These are phyloP conservation scores for Chlamydotis undulata DNA, from an alignment of 2,113 vertebrate genomes.

Conservation along the genomic window DNA sequence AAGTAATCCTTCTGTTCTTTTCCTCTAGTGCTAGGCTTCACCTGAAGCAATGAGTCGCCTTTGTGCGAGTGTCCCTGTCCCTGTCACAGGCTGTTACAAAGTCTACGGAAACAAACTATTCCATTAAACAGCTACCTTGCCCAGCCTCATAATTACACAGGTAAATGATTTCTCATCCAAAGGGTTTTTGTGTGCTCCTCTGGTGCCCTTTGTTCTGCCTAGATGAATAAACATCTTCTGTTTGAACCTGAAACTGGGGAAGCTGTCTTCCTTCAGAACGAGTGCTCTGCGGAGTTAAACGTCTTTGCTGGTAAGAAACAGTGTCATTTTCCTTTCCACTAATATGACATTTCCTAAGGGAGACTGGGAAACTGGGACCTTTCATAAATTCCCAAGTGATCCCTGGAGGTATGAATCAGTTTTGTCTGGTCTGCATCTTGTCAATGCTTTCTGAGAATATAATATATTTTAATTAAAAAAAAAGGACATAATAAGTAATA, in stretches of 20 bases:
- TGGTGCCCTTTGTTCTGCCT: neutral
- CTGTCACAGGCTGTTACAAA: neutral
- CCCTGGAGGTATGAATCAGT: neutral
- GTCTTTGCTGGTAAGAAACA: neutral
- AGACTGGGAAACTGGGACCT: neutral
- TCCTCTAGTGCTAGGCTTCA: neutral
- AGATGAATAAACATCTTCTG: neutral
- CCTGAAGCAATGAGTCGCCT: neutral
- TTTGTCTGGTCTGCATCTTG: neutral
- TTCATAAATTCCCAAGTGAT: neutral
- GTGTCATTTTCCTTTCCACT: neutral
- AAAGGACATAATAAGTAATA: neutral
- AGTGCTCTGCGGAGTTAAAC: rapidly evolving
- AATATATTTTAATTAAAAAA: neutral
- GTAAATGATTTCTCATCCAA: neutral
- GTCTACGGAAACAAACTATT: neutral
- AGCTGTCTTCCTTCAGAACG: neutral
- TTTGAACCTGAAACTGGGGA: neutral
- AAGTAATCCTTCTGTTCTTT: neutral
- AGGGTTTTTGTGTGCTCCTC: neutral
- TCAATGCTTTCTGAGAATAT: neutral
- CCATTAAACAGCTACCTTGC: neutral
- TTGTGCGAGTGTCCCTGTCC: no score
- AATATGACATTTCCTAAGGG: neutral
- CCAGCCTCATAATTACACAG: neutral